These are phyloP conservation scores for Calephelis virginiensis DNA, from an alignment of 1,140 invertebrate species.

Conservation along the genomic window DNA sequence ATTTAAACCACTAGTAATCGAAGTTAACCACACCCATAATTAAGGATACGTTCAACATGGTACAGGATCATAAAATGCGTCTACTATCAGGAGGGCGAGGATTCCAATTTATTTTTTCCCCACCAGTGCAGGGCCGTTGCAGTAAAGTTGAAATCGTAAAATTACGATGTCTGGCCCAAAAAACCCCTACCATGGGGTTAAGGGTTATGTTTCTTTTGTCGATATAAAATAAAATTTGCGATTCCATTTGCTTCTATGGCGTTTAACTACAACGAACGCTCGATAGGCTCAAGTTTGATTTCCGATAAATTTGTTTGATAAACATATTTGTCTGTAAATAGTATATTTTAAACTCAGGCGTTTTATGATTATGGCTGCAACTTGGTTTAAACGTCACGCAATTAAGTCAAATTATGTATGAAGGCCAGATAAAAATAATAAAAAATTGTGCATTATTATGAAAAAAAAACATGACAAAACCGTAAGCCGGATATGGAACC, in stretches of 20 bases:
- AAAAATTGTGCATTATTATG: no score
- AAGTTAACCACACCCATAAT: slow-evolving; percentile 35
- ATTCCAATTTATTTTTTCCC: slow-evolving; percentile 76
- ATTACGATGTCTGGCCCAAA: slow-evolving; percentile 59
- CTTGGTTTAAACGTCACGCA: no score
- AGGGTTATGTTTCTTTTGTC: slow-evolving; percentile 21
- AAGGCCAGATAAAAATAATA: no score
- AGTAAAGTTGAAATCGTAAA: slow-evolving; percentile 71
- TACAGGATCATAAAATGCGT: slow-evolving; percentile 49
- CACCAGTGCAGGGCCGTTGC: slow-evolving; percentile 62
- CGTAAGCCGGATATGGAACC: no score
- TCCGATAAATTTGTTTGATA: not conserved
- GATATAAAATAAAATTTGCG: not conserved
- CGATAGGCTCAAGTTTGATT: not conserved
- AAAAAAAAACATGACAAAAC: no score
- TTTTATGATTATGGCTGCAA: not conserved
- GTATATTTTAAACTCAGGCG: not conserved
- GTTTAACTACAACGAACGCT: no score
- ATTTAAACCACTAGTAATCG: slow-evolving; percentile 24
- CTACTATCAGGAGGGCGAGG: slow-evolving; percentile 54
- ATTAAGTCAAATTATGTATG: no score
- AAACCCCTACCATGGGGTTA: slow-evolving; percentile 49
- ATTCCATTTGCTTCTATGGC: not conserved
- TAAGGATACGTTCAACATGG: slow-evolving; percentile 40
- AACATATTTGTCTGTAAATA: not conserved